Evolutionary conservation across 2,888 invertebrate genomes (phyloP), one percentile per base, ranked within the genome.

Genomic region (Napeogenes sylphis): DNA sequence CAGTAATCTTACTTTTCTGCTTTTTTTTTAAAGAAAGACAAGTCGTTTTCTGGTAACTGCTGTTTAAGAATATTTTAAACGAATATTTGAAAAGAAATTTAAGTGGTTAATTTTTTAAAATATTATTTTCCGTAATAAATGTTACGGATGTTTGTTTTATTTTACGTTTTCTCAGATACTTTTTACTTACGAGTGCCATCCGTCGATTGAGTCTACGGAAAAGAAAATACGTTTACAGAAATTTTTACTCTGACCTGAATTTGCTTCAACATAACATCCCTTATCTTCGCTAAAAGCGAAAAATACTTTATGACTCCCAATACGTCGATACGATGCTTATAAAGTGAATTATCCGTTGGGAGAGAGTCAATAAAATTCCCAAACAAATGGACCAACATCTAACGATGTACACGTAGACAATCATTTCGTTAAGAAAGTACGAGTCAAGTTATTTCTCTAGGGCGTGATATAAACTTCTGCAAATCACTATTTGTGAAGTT

Each of bases 391-490:
- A 77, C 85, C 85, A 87, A 87, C 86, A 77, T 77, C 85, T 87
- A 87, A 88, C 86, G 85, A 87, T 81, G 79, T 83, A 80, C 87
- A 90, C 85, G 87, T 87, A 87, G 84, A 86, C 87, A 88, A 89
- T 90, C 87, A 88, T 90, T 89, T 87, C 85, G 87, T 87, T 88
- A 89, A 87, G 85, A 86, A 87, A 87, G 81, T 86, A 83, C 80
- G 79, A 80, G 82, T 74, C 71, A 79, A 87, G 81, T 86, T 88
- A 88, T 89, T 89, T 89, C 75, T 73, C 71, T 58, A 47, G 71
- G 71, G 74, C 65, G 66, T 68, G 66, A 66, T 70, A 62, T 59
- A 62, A 71, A 71, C 64, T 70, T 70, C 64, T 59, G 62, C 64
- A 66, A 71, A 69, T 70, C 68, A 69, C 68, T 71, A 68, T 67